phyloP scores from a whole-genome alignment of 1,140 invertebrate species.

The Dreissena polymorpha region DNA sequence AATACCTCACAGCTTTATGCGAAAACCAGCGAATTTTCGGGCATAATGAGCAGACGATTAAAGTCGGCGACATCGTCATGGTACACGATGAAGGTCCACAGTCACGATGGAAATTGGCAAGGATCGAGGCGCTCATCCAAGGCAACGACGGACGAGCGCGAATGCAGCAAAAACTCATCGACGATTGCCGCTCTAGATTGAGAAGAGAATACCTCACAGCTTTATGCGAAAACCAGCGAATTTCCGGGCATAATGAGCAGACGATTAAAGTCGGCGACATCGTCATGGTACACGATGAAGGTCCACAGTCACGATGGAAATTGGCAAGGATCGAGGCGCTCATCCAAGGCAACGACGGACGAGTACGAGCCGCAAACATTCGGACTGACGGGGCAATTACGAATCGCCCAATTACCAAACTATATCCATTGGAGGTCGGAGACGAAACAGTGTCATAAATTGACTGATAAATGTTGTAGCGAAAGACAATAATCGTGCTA shows the following conservation, averaged over 20 bases:
- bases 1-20: no score
- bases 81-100: conserved; percentile 16
- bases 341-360: conserved; percentile 32
- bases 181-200: no score
- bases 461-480: no score
- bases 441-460: no score
- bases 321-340: conserved; percentile 8
- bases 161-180: no score
- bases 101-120: conserved; percentile 2
- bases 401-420: conserved; percentile 26
- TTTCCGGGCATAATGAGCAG: no score
- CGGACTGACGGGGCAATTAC: not conserved
- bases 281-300: conserved; percentile 23
- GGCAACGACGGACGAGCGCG: conserved; percentile 42
- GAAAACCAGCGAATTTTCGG: no score
- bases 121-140: conserved; percentile 12
- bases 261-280: conserved; percentile 14
- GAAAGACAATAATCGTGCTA: no score
- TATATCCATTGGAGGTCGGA: no score
- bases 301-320: not conserved
- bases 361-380: conserved; percentile 18
- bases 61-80: conserved; percentile 14
- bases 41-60: conserved; percentile 14
- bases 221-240: no score
- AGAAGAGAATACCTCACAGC: no score